phyloP scores from a whole-genome alignment of 2,888 invertebrate species.

The Hydrotaea cyrtoneurina region DNA sequence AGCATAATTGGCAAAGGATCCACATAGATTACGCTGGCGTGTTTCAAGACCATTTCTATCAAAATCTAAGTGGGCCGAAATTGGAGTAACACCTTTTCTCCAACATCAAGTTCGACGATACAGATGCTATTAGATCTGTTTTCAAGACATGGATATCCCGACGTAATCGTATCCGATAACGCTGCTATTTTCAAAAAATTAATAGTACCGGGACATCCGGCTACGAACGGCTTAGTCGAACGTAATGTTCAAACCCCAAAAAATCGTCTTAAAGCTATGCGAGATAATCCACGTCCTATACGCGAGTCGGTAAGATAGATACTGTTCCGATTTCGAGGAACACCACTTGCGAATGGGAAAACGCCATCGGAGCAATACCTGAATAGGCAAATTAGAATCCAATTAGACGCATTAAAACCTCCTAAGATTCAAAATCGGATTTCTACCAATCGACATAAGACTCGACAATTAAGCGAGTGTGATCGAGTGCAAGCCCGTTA shows the following conservation, averaged over 20 bases:
- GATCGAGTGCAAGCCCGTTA: conserved; percentile 34
- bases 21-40: conserved; percentile 36
- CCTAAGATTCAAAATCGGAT: not conserved
- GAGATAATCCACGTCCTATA: conserved; percentile 78
- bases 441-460: not conserved
- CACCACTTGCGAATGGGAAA: conserved; percentile 50
- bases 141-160: conserved; percentile 35
- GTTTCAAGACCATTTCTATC: conserved; percentile 49
- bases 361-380: conserved; percentile 60
- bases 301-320: conserved; percentile 43
- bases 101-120: conserved; percentile 57
- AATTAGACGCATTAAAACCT: conserved; percentile 24
- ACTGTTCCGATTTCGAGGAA: conserved; percentile 47
- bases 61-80: conserved; percentile 61
- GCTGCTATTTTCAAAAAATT: conserved; percentile 61
- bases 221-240: conserved; percentile 59
- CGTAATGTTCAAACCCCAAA: conserved; percentile 58
- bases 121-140: conserved; percentile 53
- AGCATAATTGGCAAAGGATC: conserved; percentile 54
- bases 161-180: conserved; percentile 63
- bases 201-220: conserved; percentile 57
- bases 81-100: conserved; percentile 38
- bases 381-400: conserved; percentile 45
- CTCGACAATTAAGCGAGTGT: conserved; percentile 45
- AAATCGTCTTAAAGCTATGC: conserved; percentile 46